Percentiles rank a stretch among this genome's conserved stretches.
phyloP scores from a whole-genome alignment of 1,140 invertebrate genomes.

The Hirudo medicinalis region DNA sequence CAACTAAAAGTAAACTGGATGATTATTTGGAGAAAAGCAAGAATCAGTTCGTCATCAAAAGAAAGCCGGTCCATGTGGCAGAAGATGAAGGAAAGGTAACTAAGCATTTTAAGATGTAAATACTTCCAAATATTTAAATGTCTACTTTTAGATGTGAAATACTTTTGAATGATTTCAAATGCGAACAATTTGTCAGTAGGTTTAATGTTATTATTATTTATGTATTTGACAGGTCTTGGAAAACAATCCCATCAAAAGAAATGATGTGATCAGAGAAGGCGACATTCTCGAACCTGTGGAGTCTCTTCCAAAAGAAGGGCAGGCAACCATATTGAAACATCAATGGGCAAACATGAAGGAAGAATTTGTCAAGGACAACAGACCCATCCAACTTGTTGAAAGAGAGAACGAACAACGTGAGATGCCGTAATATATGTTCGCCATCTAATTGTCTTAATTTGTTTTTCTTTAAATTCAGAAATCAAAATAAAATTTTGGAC shows the following conservation, averaged over 20 bases:
- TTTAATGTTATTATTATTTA: not conserved
- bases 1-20: slow-evolving; percentile 15
- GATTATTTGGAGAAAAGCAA: slow-evolving; percentile 19
- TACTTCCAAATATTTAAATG: too few relatives aligned
- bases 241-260: slow-evolving; percentile 14
- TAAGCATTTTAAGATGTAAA: too few relatives aligned
- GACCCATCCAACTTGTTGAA: slow-evolving; percentile 12
- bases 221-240: slow-evolving; percentile 15
- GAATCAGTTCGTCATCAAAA: not conserved
- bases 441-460: not conserved
- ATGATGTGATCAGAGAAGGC: slow-evolving; percentile 18
- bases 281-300: not conserved
- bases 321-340: slow-evolving; percentile 8
- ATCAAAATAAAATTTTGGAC: not conserved
- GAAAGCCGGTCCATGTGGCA: slow-evolving; percentile 8
- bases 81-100: slow-evolving; percentile 16
- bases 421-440: not conserved
- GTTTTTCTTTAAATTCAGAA: not conserved
- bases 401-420: slow-evolving; percentile 10
- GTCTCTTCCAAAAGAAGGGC: slow-evolving; percentile 1
- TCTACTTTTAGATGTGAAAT: too few relatives aligned
- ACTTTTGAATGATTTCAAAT: not conserved
- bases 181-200: not conserved
- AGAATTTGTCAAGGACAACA: slow-evolving; percentile 14
- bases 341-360: slow-evolving; percentile 12